These are phyloP conservation scores for Hyles vespertilio DNA, from an alignment of 1,140 invertebrate species.

Conservation along the genomic window DNA sequence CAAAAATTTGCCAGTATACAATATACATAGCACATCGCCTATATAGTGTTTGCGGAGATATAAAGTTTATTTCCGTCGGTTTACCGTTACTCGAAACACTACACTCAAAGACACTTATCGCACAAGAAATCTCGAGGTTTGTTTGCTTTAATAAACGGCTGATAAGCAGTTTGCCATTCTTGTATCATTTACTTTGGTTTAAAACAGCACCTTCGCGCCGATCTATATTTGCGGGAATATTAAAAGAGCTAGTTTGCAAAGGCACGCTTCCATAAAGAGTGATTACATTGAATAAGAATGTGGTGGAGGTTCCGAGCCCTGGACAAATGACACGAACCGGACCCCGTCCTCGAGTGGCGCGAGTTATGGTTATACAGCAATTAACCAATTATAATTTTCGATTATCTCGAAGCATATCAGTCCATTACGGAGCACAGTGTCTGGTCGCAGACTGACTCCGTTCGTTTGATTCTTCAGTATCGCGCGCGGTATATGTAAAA, in stretches of 20 bases:
- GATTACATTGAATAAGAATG: constrained; percentile 5
- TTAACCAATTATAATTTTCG: constrained; percentile 60
- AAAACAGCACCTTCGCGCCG: constrained; percentile 11
- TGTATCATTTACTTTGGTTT: constrained; percentile 17
- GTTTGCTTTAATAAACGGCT: constrained; percentile 26
- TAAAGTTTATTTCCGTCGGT: constrained; percentile 8
- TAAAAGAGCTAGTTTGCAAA: constrained; percentile 11
- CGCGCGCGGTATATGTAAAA: too few relatives aligned
- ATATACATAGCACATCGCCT: not conserved
- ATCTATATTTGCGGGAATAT: constrained; percentile 12
- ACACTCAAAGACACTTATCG: constrained; percentile 20
- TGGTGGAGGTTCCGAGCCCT: not conserved
- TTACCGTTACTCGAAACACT: constrained; percentile 8
- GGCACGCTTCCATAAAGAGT: constrained; percentile 11
- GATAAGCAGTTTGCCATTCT: constrained; percentile 28
- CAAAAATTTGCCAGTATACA: not conserved
- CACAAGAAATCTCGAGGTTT: constrained; percentile 22
- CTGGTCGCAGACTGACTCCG: constrained; percentile 42
- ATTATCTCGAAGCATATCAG: constrained; percentile 46
- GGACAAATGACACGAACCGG: constrained; percentile 23
- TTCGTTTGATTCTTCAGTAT: constrained; percentile 27
- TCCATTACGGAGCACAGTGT: constrained; percentile 22
- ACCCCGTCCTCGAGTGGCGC: constrained; percentile 4
- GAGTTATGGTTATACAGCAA: constrained; percentile 31
- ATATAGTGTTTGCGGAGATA: constrained; percentile 1